Conservation (phyloP, 2,797 vertebrate species). For the Scyliorhinus canicula region DNA sequence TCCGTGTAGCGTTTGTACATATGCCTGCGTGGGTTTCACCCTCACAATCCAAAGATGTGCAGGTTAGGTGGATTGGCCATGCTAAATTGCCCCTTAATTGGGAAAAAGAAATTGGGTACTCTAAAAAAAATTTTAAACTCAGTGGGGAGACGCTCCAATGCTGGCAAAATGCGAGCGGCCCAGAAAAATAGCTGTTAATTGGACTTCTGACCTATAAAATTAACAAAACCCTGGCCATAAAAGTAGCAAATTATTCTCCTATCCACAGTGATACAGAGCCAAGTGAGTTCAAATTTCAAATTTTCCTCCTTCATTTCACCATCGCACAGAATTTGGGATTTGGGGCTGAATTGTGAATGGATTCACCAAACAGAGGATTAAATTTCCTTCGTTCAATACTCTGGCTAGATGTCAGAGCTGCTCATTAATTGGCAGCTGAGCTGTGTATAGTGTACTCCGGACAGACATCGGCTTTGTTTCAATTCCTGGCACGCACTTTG, state of each 20-base stretch:
- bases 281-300: not conserved
- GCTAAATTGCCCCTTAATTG: too few relatives aligned
- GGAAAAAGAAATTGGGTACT: too few relatives aligned
- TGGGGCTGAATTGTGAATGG: not conserved
- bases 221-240: not conserved
- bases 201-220: not conserved
- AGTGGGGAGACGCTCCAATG: not conserved
- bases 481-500: not conserved
- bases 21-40: too few relatives aligned
- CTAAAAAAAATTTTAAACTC: too few relatives aligned
- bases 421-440: not conserved
- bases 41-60: too few relatives aligned
- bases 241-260: not conserved
- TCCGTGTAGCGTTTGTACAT: too few relatives aligned
- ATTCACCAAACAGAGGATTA: constrained; percentile 25
- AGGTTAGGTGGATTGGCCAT: too few relatives aligned
- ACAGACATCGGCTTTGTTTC: not conserved
- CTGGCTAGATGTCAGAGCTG: not conserved
- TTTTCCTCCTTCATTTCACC: not conserved
- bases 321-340: not conserved
- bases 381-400: not conserved
- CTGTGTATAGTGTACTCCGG: not conserved
- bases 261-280: not conserved
- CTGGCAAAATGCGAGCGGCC: not conserved
- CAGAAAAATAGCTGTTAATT: not conserved